Base-by-base conservation (phyloP, 2,888 invertebrate species). In the Ferrisia virgata region DNA sequence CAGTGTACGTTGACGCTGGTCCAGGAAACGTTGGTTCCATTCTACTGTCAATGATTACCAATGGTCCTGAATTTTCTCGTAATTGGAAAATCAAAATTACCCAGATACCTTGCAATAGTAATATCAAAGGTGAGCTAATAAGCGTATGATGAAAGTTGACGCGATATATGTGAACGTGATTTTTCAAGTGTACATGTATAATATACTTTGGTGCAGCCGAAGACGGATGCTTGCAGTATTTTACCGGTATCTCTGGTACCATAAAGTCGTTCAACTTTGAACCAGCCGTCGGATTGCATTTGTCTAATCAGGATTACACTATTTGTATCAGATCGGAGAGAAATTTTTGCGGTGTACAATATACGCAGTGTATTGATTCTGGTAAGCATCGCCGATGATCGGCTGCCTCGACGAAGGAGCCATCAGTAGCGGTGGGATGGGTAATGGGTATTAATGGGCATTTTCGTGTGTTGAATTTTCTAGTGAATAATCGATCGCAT, bases 281-380 rank as follows among this genome's bases (percentile, higher is more conserved):
- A 86, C 92, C 93, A 0, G 90, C 90, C 0, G 91, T 91, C 0
- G 96, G 96, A 0, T 89, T 93, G 1, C 95, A 96, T 87, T 91
- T 96, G 22, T 95, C 95, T 84, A 96, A 95, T 88, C 95, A 96
- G 88, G 96, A 96, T 88, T 96, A 96, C 88, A 94, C 95, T 86
- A 93, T 95, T 86, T 96, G 96, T 88, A 91, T 96, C 58, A 89
- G 96, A 39, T 93, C 93, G 88, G 96, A 96, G 88, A 91, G 93
- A 85, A 96, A 95, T 88, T 96, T 96, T 88, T 96, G 96, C 87
- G 94, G 95, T 0, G 93, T 96, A 76, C 95, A 95, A 87, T 96
- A 96, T 88, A 93, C 92, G 18, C 92, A 93, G 4, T 96, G 95
- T 87, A 89, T 91, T 1, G 93, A 95, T 87, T 89, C 92, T 86